Conservation (phyloP, 2,888 invertebrate species). For the Thalpophila matura region DNA sequence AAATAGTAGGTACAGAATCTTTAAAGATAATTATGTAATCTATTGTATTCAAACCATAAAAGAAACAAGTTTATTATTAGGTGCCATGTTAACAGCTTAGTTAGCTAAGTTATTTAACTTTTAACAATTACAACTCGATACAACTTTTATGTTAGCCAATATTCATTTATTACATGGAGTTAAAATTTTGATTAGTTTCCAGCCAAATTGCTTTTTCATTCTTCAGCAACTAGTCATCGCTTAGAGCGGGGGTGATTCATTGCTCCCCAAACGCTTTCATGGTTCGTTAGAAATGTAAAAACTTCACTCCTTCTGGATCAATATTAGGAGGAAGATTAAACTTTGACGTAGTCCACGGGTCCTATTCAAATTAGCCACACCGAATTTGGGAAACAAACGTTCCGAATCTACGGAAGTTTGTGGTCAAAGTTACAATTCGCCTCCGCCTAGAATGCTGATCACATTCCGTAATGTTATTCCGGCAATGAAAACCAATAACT, state of each 20-base stretch:
- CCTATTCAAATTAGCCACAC: slow-evolving; percentile 77
- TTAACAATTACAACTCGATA: slow-evolving; percentile 10
- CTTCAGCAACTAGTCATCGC: slow-evolving; percentile 58
- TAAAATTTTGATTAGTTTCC: slow-evolving; percentile 49
- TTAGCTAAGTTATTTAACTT: neutral
- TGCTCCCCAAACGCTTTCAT: slow-evolving; percentile 73
- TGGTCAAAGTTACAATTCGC: slow-evolving; percentile 70
- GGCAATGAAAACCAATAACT: slow-evolving; percentile 54
- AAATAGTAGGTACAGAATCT: no score
- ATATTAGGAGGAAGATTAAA: slow-evolving; percentile 81
- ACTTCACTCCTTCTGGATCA: slow-evolving; percentile 80
- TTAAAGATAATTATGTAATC: neutral
- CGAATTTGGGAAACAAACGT: slow-evolving; percentile 72
- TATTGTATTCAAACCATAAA: neutral
- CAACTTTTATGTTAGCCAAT: slow-evolving; percentile 26
- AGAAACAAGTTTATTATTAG: slow-evolving; percentile 6
- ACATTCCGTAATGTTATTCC: slow-evolving; percentile 55
- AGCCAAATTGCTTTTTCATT: slow-evolving; percentile 62
- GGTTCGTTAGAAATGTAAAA: slow-evolving; percentile 85
- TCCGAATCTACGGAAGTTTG: slow-evolving; percentile 68
- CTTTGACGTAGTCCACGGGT: slow-evolving; percentile 72
- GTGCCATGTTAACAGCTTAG: slow-evolving; percentile 6
- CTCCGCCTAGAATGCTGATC: slow-evolving; percentile 71
- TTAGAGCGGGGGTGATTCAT: slow-evolving; percentile 68
- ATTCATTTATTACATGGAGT: slow-evolving; percentile 29